phyloP scores from a whole-genome alignment of 2,888 invertebrate species.

The Lepidochrysops patricia region DNA sequence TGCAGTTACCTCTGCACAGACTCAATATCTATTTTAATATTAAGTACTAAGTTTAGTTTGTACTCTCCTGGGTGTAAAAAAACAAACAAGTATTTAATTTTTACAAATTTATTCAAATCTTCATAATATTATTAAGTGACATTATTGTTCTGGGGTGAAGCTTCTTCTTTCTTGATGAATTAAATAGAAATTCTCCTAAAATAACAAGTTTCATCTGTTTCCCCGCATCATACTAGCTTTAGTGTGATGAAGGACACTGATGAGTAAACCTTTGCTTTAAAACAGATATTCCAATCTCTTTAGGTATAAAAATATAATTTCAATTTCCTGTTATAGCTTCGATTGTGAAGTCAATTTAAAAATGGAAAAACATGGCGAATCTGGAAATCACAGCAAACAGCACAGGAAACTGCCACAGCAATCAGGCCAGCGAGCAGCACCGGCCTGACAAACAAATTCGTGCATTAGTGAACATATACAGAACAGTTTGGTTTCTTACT shows the following conservation, averaged over 20 bases:
- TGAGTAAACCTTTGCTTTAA: conserved; percentile 16
- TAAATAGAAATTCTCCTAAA: conserved; percentile 19
- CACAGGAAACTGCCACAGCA: conserved; percentile 71
- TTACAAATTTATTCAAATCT: conserved; percentile 12
- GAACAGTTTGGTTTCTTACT: conserved; percentile 12
- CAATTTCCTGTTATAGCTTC: conserved; percentile 17
- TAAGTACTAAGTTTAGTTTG: too few species aligned
- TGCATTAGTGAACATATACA: conserved; percentile 47
- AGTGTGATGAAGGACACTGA: conserved; percentile 5
- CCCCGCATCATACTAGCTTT: conserved; percentile 13
- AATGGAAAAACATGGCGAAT: conserved; percentile 55
- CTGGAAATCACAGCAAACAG: conserved; percentile 69
- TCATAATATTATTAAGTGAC: conserved; percentile 4
- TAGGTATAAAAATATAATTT: conserved; percentile 16
- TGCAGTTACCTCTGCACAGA: too few species aligned
- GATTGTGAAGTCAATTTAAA: conserved; percentile 40
- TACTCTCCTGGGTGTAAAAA: conserved; percentile 17
- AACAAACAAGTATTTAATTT: conserved; percentile 17
- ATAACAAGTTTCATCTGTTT: neutral
- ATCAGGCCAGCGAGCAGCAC: conserved; percentile 72
- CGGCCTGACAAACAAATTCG: conserved; percentile 73
- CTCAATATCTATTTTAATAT: too few species aligned
- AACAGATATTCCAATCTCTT: conserved; percentile 14
- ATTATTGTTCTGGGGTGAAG: conserved; percentile 10
- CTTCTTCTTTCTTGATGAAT: conserved; percentile 21